Base-by-base conservation (phyloP, 2,797 vertebrate species). In the Platalea minor region DNA sequence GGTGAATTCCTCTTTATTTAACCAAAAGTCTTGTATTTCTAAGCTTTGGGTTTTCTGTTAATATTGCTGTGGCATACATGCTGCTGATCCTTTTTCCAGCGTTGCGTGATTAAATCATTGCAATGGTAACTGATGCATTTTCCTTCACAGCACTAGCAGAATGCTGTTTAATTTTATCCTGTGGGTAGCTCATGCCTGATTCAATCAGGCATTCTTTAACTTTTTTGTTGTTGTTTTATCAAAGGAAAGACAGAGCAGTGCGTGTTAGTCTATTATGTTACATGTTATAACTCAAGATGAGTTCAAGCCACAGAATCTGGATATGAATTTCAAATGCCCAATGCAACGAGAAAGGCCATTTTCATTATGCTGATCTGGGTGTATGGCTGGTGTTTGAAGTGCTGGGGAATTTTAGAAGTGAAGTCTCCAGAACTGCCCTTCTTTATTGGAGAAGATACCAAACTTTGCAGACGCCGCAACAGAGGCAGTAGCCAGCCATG, bases 111-210 rank as follows among this genome's bases (percentile, higher is more conserved):
- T 80, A 93, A 92, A 88, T 95, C 74, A 90, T 72, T 91, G 76
- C 67, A 78, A 37, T 51, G 24, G 87, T 82, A 96, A 95, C 95
- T 85, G 81, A 92, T 96, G 64, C 60, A 26, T 97, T 97, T 97
- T 92, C 91, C 96, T 97, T 95, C 93, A 80, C 85, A 95, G 92
- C 17, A 35, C 94, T 56, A 83, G 91, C 88, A 90, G 96, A 97
- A 97, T 93, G 94, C 89, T 89, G 45, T 91, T 95, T 97, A 95
- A 95, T 96, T 95, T 97, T 95, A 75, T 95, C 68, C 83, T n/a
- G 24, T 70, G 85, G 96, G 92, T 96, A 97, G 83, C 94, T 97
- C 54, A 68, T 91, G 88, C 72, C 85, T 94, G 88, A 95, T 97
- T 97, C 93, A 95, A 77, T 96, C 91, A 95, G 81, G 73, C 43